phyloP scores from a whole-genome alignment of 2,113 vertebrate genomes.

The Morone saxatilis region DNA sequence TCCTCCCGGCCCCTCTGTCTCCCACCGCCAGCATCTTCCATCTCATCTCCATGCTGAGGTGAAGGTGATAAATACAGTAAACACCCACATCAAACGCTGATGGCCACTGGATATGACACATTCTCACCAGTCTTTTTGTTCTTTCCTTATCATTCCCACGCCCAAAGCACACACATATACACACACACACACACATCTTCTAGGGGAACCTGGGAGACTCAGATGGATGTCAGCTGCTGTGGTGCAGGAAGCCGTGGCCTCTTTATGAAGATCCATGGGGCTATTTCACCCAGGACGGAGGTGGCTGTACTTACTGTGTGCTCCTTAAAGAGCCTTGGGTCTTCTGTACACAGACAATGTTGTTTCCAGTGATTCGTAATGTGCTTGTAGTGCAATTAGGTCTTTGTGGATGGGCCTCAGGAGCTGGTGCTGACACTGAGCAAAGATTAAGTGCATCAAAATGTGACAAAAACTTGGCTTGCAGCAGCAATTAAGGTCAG shows the following conservation, averaged over 20 bases:
- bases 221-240: constrained; percentile 54
- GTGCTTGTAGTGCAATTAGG: constrained; percentile 63
- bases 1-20: constrained; percentile 7
- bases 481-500: constrained; percentile 71
- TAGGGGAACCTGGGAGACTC: constrained; percentile 44
- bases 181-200: constrained; percentile 12
- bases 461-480: constrained; percentile 64
- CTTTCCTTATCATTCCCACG: background rate
- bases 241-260: constrained; percentile 31
- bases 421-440: constrained; percentile 57
- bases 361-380: constrained; percentile 56
- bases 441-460: constrained; percentile 65
- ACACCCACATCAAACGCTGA: constrained; percentile 30
- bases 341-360: constrained; percentile 35
- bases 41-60: constrained; percentile 22
- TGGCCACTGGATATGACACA: constrained; percentile 16
- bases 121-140: constrained; percentile 15
- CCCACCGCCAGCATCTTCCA: constrained; percentile 1
- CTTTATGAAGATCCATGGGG: constrained; percentile 67
- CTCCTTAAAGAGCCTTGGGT: constrained; percentile 43
- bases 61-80: constrained; percentile 22
- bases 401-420: constrained; percentile 36
- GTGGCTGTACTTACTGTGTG: constrained; percentile 40
- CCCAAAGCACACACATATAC: background rate
- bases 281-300: constrained; percentile 50